Evolutionary conservation across 2,888 invertebrate genomes (phyloP), one percentile per base, ranked within the genome.

Genomic region (Alsophila aescularia): DNA sequence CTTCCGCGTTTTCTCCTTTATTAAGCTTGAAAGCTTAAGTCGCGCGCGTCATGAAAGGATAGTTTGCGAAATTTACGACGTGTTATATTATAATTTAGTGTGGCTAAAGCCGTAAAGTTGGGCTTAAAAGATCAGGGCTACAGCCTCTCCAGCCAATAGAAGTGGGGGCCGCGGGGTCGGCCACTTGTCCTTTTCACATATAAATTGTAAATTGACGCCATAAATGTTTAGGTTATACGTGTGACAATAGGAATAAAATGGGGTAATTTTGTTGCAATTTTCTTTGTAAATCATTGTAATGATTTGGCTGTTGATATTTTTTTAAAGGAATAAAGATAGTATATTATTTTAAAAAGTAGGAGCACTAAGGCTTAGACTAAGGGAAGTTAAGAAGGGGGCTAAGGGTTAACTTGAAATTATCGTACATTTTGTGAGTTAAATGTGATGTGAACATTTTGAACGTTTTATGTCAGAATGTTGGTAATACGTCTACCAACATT

Each of bases 11-110:
- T 42, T 45, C 37, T 41, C 50, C 44, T 50, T 75, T 72, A 79
- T 77, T 74, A 78, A 68, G 67, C 58, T 66, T 59, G 70, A 68
- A 78, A 74, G 74, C 69, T 77, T 85, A 88, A 87, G 82, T 81
- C 83, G 62, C 58, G 61, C 58, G 48, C 73, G 89, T 87, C 89
- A 83, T 70, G 65, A 64, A 67, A 72, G 85, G 89, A 88, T 90
- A 90, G 90, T 90, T 89, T 79, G 76, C 67, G 79, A 81, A 90
- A 91, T 90, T 90, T 90, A 91, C 79, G 90, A 85, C 79, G 76
- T 90, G 90, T 90, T 90, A 87, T 89, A 91, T 90, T 90, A 88
- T 91, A 90, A 91, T 91, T 90, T 90, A 91, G 87, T 89, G 75
- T 78, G 75, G 81, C 79, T 75, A 77, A 70, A 73, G 81, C 84